A percentile compares a stretch with the other conserved stretches of the same genome.
Evolutionary conservation across 2,888 invertebrate genomes (phyloP).

Genomic region (Amphipyra berbera): DNA sequence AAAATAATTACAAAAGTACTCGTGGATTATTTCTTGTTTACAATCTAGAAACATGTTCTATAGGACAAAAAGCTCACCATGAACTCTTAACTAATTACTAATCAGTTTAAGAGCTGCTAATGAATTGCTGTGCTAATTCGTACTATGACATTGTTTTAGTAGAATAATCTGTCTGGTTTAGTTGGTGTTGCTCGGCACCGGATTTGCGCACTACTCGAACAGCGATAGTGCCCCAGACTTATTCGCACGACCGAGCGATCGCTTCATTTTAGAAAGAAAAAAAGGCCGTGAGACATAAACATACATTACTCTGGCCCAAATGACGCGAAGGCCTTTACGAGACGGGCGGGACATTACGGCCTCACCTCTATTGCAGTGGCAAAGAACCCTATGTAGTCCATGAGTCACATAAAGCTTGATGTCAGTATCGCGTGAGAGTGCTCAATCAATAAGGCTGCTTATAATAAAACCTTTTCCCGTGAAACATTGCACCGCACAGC

Average conservation of each 20-base stretch:
- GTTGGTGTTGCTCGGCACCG: background rate
- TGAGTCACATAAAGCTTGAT: slow-evolving; percentile 56
- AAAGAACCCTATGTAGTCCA: slow-evolving; percentile 50
- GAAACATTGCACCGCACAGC: slow-evolving; percentile 48
- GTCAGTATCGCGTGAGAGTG: slow-evolving; percentile 52
- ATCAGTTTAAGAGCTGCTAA: slow-evolving; percentile 39
- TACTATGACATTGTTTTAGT: background rate
- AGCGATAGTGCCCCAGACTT: slow-evolving; percentile 1
- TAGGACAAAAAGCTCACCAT: slow-evolving; percentile 5
- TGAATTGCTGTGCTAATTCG: slow-evolving; percentile 16
- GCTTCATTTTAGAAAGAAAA: background rate
- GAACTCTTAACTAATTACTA: slow-evolving; percentile 21
- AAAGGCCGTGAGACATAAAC: background rate
- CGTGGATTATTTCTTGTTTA: slow-evolving; percentile 13
- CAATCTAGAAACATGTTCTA: slow-evolving; percentile 10
- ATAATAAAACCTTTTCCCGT: slow-evolving; percentile 49
- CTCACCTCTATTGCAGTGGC: slow-evolving; percentile 48
- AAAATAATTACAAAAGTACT: slow-evolving; percentile 31
- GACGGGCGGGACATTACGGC: slow-evolving; percentile 32
- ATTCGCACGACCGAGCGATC: background rate
- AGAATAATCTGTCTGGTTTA: background rate
- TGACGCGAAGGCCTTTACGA: slow-evolving; percentile 20
- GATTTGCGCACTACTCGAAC: background rate
- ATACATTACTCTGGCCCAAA: slow-evolving; percentile 20
- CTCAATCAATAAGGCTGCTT: slow-evolving; percentile 52